phyloP scores from a whole-genome alignment of 2,113 vertebrate genomes.

The Columba livia region DNA sequence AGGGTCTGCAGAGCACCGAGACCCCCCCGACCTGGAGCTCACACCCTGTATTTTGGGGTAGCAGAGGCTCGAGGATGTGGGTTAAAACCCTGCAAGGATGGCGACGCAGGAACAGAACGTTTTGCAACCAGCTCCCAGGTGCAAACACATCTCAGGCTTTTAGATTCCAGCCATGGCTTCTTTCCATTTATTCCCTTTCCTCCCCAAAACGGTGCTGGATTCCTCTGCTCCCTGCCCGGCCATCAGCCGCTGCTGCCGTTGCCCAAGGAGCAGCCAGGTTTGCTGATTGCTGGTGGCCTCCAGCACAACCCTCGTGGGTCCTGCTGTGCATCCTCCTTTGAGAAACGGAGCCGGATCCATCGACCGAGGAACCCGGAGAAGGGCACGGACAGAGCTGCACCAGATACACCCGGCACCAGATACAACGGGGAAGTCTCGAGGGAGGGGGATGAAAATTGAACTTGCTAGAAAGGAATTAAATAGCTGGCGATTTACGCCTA shows the following conservation, averaged over 20 bases:
- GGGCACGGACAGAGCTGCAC: background rate
- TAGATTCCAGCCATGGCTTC: background rate
- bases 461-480: slow-evolving; percentile 30
- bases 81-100: background rate
- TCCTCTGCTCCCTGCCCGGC: background rate
- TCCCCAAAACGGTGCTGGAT: rapidly evolving
- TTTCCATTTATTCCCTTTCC: background rate
- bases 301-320: background rate
- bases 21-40: background rate
- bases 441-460: slow-evolving; percentile 7
- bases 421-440: background rate
- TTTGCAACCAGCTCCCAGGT: background rate
- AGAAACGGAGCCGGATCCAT: background rate
- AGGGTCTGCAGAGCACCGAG: background rate
- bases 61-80: rapidly evolving
- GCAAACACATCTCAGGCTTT: background rate
- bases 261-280: background rate
- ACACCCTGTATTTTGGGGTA: background rate
- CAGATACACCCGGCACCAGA: background rate
- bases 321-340: background rate
- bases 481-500: slow-evolving; percentile 19
- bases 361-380: rapidly evolving
- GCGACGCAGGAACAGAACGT: rapidly evolving
- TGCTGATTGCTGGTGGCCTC: background rate
- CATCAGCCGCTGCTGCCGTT: background rate